Evolutionary conservation across 37 sponge, comb jelly and placozoan species (phyloP).

Genomic region (Aphrocallistes beatrix): DNA sequence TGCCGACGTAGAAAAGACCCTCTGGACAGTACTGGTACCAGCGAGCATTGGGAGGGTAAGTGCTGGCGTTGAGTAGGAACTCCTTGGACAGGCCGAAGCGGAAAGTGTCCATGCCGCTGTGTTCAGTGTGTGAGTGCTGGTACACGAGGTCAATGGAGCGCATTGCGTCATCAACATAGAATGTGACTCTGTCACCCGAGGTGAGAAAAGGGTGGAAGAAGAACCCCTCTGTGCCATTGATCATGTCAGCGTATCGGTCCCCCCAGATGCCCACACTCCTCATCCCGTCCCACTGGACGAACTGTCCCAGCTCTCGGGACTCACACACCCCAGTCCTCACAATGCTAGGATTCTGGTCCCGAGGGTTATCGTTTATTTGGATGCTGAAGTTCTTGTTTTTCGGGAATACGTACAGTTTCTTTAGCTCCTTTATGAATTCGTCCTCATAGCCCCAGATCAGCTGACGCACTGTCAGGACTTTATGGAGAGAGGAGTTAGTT

Average conservation of each 20-base stretch:
- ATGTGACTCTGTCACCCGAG: conserved; percentile 37
- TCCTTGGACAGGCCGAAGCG: conserved; percentile 27
- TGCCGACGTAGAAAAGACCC: conserved; percentile 56
- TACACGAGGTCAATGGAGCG: conserved; percentile 32
- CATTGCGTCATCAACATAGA: conserved; percentile 50
- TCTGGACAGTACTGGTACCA: conserved; percentile 46
- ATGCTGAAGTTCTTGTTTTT: background rate
- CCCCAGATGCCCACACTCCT: conserved; percentile 25
- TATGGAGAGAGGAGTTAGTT: conserved; percentile 23
- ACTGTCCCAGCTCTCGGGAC: conserved; percentile 36
- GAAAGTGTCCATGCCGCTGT: conserved; percentile 37
- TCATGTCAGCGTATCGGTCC: conserved; percentile 31
- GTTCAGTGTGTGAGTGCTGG: conserved; percentile 9
- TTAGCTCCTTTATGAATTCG: conserved; percentile 26
- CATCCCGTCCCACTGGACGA: conserved; percentile 51
- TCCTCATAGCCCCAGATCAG: conserved; percentile 65
- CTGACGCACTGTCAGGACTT: conserved; percentile 26
- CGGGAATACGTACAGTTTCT: background rate
- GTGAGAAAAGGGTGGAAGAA: conserved; percentile 57
- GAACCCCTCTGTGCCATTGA: conserved; percentile 74
- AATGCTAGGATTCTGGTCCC: conserved; percentile 26
- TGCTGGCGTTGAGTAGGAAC: conserved; percentile 34
- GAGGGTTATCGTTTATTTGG: background rate
- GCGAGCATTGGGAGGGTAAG: conserved; percentile 34
- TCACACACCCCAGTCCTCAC: conserved; percentile 52